Evolutionary conservation across 2,797 vertebrate genomes (phyloP), one percentile per base, ranked within the genome.

Genomic region (Benthosema pterotum): DNA sequence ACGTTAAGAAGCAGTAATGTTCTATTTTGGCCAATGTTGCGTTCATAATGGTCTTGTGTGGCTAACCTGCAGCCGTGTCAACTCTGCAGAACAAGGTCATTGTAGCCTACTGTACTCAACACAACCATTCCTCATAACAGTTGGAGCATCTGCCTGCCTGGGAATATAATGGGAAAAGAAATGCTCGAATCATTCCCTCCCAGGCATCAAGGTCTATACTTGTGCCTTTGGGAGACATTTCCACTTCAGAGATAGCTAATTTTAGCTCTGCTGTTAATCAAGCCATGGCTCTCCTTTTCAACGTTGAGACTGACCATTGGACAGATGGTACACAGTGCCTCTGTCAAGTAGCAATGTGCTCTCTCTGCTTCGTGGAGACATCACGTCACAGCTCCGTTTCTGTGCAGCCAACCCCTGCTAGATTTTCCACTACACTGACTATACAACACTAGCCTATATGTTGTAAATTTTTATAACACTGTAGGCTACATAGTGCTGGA

Each of bases 211-310:
- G 42, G 22, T 53, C 13, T 53, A 22, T 59, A 38, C 2, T 2
- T 59, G 42, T 59, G 57, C 14, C 16, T 53, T 16, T 12, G 47
- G 57, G 25, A 67, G 50, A 57, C 59, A 57, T 45, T 19, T 14
- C 38, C 38, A 32, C 64, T 17, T 15, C 14, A 38, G 32, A 38
- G 16, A 38, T 22, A 8, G 42, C 50, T 67, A 67, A 43, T 57
- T 54, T 46, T 14, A 63, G 32, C 28, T 45, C 18, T 25, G 14
- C 8, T 63, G 32, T 69, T 28, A 52, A 53, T 53, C 45, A 47
- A 57, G 55, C 48, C n/a, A 9, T 18, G 48, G 14, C 51, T n/a
- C 17, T n/a, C 19, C 18, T 5, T 19, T 42, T 49, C 6, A 13
- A 28, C 58, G 38, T 14, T 15, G 16, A 64, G 15, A 47, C 12